Evolutionary conservation across 2,797 vertebrate species (phyloP).

Genomic region (Sebastes minor): DNA sequence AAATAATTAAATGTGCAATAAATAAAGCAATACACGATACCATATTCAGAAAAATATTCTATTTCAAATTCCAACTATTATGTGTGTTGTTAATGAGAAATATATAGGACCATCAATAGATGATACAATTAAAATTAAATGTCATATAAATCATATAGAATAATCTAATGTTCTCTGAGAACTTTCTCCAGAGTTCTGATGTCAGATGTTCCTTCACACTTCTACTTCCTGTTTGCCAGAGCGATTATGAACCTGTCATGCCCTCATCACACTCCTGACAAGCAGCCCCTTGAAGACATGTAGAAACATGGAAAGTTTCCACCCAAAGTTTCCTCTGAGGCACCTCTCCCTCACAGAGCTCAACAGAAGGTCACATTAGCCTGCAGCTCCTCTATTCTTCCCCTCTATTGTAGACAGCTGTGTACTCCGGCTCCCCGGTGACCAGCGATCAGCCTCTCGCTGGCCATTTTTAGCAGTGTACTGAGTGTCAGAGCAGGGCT

Average conservation of each 20-base stretch:
- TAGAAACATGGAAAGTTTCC: conserved; percentile 32
- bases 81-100: neutral
- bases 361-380: conserved; percentile 71
- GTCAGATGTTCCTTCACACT: neutral
- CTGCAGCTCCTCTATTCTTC: conserved; percentile 51
- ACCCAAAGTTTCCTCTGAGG: conserved; percentile 31
- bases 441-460: conserved; percentile 62
- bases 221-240: neutral
- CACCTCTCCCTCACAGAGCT: neutral
- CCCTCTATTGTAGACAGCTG: conserved; percentile 69
- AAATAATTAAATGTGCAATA: neutral
- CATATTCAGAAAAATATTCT: neutral
- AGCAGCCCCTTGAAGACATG: neutral
- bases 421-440: conserved; percentile 66
- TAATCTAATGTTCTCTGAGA: neutral
- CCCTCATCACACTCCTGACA: neutral
- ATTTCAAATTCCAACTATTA: neutral
- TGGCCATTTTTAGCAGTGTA: conserved; percentile 72
- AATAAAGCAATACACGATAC: neutral
- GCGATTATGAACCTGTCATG: neutral
- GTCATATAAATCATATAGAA: neutral
- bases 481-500: conserved; percentile 56
- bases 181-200: neutral
- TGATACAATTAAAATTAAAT: neutral
- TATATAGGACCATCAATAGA: neutral